Percentiles rank a stretch among this genome's conserved stretches.
These are phyloP conservation scores for Heliocidaris erythrogramma DNA, from an alignment of 35 echinoderm and acorn worm genomes.

Conservation along the genomic window DNA sequence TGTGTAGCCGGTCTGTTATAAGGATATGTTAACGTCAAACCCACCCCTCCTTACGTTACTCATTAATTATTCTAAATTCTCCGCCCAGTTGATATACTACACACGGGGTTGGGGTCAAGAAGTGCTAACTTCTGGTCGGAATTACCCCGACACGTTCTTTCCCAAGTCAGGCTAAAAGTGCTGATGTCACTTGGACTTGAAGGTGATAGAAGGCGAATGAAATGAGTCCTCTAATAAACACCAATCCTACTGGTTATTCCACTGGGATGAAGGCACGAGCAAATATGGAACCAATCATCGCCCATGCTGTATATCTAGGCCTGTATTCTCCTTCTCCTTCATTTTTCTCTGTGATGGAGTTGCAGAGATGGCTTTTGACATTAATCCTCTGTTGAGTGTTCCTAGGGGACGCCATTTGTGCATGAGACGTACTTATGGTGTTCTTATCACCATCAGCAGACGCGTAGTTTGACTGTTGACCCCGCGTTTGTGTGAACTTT, in stretches of 20 bases:
- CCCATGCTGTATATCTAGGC: not conserved
- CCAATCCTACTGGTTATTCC: not conserved
- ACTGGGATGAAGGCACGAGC: not conserved
- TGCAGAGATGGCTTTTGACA: slow-evolving; percentile 30
- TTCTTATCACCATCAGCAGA: slow-evolving; percentile 40
- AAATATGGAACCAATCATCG: not conserved
- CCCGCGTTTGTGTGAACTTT: not conserved
- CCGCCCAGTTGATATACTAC: not conserved
- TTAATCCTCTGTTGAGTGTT: slow-evolving; percentile 22
- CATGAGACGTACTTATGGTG: not conserved
- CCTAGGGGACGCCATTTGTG: slow-evolving; percentile 17
- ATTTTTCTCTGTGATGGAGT: not conserved
- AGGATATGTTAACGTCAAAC: not conserved
- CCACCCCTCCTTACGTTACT: not conserved
- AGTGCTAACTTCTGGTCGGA: slow-evolving; percentile 7
- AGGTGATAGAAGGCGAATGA: not conserved
- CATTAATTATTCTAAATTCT: not conserved
- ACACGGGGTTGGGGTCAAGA: not conserved
- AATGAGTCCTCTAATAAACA: slow-evolving; percentile 4
- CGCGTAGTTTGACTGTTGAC: not conserved
- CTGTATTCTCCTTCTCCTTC: not conserved
- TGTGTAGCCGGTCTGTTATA: not conserved
- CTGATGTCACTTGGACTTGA: slow-evolving; percentile 16
- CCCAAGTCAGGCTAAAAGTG: not conserved
- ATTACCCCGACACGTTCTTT: not conserved